phyloP scores from a whole-genome alignment of 2,113 vertebrate species.

The Mionectes macconnelli region DNA sequence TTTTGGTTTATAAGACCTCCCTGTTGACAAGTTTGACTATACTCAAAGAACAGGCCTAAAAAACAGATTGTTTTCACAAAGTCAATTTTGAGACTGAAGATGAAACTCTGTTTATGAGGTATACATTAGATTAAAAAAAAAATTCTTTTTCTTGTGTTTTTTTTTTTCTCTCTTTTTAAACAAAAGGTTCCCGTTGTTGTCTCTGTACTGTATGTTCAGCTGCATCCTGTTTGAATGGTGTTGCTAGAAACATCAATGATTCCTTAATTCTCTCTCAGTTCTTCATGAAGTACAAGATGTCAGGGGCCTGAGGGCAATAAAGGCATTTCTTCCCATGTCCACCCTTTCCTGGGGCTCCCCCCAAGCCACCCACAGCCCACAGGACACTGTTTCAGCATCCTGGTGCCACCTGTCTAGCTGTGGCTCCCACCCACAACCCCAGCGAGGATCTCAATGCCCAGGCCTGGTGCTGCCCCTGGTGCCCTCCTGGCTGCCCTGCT shows the following conservation, averaged over 20 bases:
- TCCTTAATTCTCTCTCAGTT: neutral
- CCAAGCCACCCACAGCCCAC: neutral
- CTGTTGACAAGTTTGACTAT: neutral
- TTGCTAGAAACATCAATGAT: neutral
- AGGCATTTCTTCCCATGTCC: neutral
- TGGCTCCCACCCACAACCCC: too few relatives aligned
- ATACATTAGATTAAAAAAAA: rapidly evolving
- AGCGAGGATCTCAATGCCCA: rapidly evolving
- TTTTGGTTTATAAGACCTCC: neutral
- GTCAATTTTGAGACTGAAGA: neutral
- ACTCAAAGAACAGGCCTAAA: neutral
- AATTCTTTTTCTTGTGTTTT: neutral
- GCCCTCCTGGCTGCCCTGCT: neutral
- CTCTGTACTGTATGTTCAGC: neutral
- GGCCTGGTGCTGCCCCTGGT: rapidly evolving
- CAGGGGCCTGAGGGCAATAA: neutral
- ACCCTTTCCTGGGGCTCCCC: neutral
- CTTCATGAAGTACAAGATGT: neutral
- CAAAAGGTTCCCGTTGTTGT: neutral
- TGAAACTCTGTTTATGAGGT: neutral
- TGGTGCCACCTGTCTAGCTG: too few relatives aligned
- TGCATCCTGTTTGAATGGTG: neutral
- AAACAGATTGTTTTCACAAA: neutral
- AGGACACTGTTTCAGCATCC: neutral
- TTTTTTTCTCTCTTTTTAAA: neutral